Percentiles rank a stretch among this genome's conserved stretches.
Conservation (phyloP, 2,113 vertebrate genomes). For the Microcebus tavaratra region DNA sequence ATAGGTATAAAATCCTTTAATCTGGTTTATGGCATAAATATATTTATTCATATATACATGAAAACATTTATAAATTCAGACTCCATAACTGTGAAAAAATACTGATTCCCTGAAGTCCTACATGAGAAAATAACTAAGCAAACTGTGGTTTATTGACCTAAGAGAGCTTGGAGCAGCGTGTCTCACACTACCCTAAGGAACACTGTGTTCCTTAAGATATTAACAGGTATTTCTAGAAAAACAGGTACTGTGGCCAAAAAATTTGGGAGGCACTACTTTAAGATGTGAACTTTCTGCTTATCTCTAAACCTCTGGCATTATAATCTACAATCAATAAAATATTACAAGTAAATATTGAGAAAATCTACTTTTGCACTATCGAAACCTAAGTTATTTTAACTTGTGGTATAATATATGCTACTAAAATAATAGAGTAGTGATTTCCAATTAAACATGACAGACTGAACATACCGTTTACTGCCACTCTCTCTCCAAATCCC, state of each 20-base stretch:
- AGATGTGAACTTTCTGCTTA: neutral
- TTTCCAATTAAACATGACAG: neutral
- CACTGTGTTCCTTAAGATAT: conserved; percentile 16
- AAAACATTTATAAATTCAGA: conserved; percentile 38
- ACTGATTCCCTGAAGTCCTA: neutral
- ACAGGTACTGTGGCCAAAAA: conserved; percentile 14
- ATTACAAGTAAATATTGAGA: neutral
- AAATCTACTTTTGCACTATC: neutral
- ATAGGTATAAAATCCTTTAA: neutral
- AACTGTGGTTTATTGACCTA: conserved; percentile 12
- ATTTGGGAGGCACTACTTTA: neutral
- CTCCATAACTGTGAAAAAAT: conserved; percentile 20
- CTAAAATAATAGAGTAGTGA: neutral
- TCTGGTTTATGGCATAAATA: neutral
- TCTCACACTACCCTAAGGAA: neutral
- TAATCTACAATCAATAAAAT: neutral
- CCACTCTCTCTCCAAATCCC: neutral
- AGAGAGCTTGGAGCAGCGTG: neutral
- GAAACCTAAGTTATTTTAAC: neutral
- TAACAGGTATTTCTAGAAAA: conserved; percentile 59
- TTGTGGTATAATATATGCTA: neutral
- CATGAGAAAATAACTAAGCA: conserved; percentile 49
- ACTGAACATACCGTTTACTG: neutral
- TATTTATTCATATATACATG: neutral
- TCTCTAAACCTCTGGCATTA: neutral